phyloP scores from a whole-genome alignment of 2,888 invertebrate species.

The Xylota sylvarum region DNA sequence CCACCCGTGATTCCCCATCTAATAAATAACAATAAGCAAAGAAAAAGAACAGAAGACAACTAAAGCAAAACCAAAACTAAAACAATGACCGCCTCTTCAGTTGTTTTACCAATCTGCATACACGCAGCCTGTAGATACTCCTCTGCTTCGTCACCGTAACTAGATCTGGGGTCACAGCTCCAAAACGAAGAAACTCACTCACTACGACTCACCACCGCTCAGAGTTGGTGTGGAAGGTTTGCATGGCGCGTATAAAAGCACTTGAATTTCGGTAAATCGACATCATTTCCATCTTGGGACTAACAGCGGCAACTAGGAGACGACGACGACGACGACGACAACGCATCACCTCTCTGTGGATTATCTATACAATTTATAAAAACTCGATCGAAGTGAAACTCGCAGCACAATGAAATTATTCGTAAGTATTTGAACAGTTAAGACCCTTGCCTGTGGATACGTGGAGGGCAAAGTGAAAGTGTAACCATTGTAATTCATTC shows the following conservation, averaged over 20 bases:
- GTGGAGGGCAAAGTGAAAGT: constrained; percentile 71
- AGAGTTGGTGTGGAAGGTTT: constrained; percentile 44
- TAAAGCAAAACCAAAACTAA: constrained; percentile 43
- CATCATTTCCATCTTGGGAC: constrained; percentile 78
- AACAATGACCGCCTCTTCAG: constrained; percentile 58
- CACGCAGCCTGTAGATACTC: constrained; percentile 43
- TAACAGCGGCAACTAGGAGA: constrained; percentile 58
- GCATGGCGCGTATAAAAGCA: constrained; percentile 78
- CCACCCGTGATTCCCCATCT: constrained; percentile 38
- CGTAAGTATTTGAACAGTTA: constrained; percentile 67
- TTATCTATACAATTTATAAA: constrained; percentile 32
- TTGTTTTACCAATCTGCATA: constrained; percentile 37
- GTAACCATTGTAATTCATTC: constrained; percentile 37
- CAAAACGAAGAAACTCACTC: constrained; percentile 42
- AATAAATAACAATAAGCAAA: constrained; percentile 52
- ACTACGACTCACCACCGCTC: constrained; percentile 29
- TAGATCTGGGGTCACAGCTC: constrained; percentile 66
- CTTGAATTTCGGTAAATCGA: constrained; percentile 76
- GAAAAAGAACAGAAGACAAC: neutral
- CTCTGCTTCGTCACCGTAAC: constrained; percentile 51
- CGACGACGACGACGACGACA: constrained; percentile 1
- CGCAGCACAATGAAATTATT: constrained; percentile 75
- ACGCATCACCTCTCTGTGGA: constrained; percentile 63
- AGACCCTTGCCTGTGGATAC: constrained; percentile 60
- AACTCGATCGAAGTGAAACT: constrained; percentile 41